phyloP scores from a whole-genome alignment of 2,113 vertebrate genomes.

The Bombycilla garrulus region DNA sequence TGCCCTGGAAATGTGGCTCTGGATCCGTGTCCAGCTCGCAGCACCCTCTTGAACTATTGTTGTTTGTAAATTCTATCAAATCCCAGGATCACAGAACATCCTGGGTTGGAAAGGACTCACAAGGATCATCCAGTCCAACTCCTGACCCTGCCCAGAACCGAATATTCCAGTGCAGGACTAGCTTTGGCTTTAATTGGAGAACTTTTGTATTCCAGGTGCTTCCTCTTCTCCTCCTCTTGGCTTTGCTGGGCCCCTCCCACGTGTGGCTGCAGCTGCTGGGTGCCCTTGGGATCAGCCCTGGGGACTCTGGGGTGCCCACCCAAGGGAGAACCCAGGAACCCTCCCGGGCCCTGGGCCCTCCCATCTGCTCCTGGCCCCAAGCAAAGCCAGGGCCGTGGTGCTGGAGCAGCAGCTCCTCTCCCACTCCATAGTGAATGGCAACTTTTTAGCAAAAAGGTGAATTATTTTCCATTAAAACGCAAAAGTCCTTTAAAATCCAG shows the following conservation, averaged over 20 bases:
- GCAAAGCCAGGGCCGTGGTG: fast-evolving
- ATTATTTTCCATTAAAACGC: not conserved
- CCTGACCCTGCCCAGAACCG: not conserved
- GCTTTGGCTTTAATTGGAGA: not conserved
- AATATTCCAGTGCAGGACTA: not conserved
- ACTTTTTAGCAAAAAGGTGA: not conserved
- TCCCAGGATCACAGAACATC: not conserved
- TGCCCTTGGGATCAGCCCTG: not conserved
- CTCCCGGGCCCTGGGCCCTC: not conserved
- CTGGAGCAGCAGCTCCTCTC: not conserved
- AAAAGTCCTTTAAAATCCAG: not conserved
- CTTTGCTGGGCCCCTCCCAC: not conserved
- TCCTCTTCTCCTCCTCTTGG: not conserved
- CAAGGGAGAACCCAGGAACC: not conserved
- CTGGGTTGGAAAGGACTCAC: not conserved
- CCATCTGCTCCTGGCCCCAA: not conserved
- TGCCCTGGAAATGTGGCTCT: not conserved
- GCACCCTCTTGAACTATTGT: too few relatives aligned
- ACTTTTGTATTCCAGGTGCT: not conserved
- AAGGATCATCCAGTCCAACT: not conserved
- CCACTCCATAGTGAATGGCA: not conserved
- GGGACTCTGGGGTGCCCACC: not conserved
- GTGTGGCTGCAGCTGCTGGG: fast-evolving
- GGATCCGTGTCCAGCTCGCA: not conserved
- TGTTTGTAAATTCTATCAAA: not conserved